Percentiles rank a stretch among this genome's conserved stretches.
phyloP scores from a whole-genome alignment of 2,797 vertebrate genomes.

The Pangasius mekongensis region DNA sequence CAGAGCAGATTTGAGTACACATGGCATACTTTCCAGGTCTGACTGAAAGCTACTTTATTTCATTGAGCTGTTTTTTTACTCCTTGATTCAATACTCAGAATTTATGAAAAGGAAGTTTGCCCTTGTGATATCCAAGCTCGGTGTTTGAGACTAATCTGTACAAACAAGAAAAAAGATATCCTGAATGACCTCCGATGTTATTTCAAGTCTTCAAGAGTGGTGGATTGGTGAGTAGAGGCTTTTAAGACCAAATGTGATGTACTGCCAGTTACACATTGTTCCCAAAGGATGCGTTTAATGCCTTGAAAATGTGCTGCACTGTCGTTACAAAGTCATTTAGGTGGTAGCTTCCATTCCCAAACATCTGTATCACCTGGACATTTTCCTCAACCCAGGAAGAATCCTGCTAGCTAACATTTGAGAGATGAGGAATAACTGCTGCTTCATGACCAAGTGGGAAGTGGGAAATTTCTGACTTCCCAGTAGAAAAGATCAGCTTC shows the following conservation, averaged over 20 bases:
- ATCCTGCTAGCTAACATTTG: not conserved
- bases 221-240: slow-evolving; percentile 24
- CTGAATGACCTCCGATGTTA: slow-evolving; percentile 21
- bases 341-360: slow-evolving; percentile 1
- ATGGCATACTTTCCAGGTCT: not conserved
- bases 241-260: slow-evolving; percentile 30
- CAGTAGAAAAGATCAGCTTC: not conserved
- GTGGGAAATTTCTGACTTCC: not conserved
- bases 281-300: slow-evolving; percentile 14
- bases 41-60: slow-evolving; percentile 15
- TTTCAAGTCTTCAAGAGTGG: slow-evolving; percentile 14
- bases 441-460: not conserved
- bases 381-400: slow-evolving; percentile 3
- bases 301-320: not conserved
- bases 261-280: slow-evolving; percentile 12
- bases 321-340: slow-evolving; percentile 17
- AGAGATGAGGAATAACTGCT: not conserved
- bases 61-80: not conserved
- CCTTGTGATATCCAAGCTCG: slow-evolving; percentile 24
- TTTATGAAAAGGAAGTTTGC: slow-evolving; percentile 24
- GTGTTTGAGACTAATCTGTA: slow-evolving; percentile 3
- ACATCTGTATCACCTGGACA: slow-evolving; percentile 21
- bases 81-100: slow-evolving; percentile 13
- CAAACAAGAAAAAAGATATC: slow-evolving; percentile 19
- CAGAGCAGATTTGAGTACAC: not conserved